Conservation (phyloP, 92 coral and sea anemone species). For the Parazoanthus atlanticus region DNA sequence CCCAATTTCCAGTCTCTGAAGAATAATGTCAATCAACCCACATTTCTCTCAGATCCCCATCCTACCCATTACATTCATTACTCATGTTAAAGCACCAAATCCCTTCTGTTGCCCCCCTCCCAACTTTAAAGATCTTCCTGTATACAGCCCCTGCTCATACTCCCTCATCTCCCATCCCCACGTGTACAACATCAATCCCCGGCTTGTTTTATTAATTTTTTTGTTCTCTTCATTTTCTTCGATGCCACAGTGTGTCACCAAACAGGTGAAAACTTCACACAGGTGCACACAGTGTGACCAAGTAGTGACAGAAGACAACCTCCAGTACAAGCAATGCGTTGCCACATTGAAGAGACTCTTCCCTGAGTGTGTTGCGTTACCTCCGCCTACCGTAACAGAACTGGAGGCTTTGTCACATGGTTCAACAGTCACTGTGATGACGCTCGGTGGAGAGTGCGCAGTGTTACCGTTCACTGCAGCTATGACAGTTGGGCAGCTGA, state of each 20-base stretch:
- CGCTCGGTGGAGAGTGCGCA: conserved; percentile 91
- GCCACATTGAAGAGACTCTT: conserved; percentile 77
- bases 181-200: no score
- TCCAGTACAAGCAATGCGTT: conserved; percentile 66
- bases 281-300: conserved; percentile 79
- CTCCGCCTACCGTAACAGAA: conserved; percentile 46
- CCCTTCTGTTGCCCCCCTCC: no score
- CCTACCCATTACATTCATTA: no score
- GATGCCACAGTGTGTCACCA: conserved; percentile 70
- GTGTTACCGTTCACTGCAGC: conserved; percentile 61
- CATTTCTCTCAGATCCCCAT: no score
- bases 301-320: conserved; percentile 54
- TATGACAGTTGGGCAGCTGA: conserved; percentile 68
- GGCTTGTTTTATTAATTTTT: background rate
- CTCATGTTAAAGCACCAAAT: no score
- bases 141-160: no score
- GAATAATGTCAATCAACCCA: no score
- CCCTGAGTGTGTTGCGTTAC: conserved; percentile 67
- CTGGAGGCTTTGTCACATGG: background rate
- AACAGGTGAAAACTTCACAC: conserved; percentile 54
- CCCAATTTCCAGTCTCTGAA: no score
- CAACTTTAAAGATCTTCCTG: no score
- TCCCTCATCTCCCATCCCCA: background rate
- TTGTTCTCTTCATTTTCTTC: background rate
- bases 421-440: conserved; percentile 70